phyloP scores from a whole-genome alignment of 2,797 vertebrate genomes.

The Darevskia nairensis region DNA sequence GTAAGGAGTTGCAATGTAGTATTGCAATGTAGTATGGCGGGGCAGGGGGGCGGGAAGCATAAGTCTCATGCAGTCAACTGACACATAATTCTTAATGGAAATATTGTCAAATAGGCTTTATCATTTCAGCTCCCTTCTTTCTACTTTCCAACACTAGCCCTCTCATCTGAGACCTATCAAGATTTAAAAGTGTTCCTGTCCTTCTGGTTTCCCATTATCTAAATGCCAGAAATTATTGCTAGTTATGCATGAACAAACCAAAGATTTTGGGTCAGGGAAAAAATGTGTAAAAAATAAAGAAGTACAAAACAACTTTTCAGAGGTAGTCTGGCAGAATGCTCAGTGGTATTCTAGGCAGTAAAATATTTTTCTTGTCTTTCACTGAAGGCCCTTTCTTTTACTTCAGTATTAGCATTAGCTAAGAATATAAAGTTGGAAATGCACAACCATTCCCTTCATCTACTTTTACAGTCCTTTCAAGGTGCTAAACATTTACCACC shows the following conservation, averaged over 20 bases:
- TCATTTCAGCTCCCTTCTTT: slow-evolving; percentile 4
- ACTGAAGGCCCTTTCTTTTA: slow-evolving; percentile 35
- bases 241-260: slow-evolving; percentile 45
- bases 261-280: slow-evolving; percentile 25
- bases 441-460: slow-evolving; percentile 35
- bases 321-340: slow-evolving; percentile 16
- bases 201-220: slow-evolving; percentile 49
- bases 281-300: slow-evolving; percentile 33
- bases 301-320: slow-evolving; percentile 14
- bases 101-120: slow-evolving; percentile 4
- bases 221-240: slow-evolving; percentile 45
- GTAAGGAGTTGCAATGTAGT: too few relatives aligned
- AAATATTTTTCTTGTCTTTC: slow-evolving; percentile 37
- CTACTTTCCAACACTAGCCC: slow-evolving; percentile 12
- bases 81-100: slow-evolving; percentile 22
- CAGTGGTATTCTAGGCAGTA: neutral
- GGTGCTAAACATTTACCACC: slow-evolving; percentile 23
- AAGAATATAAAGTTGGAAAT: slow-evolving; percentile 49
- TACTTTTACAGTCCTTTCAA: slow-evolving; percentile 48
- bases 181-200: slow-evolving; percentile 51
- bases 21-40: neutral
- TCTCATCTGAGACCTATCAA: slow-evolving; percentile 44
- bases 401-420: slow-evolving; percentile 48
- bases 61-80: neutral
- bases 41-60: neutral